phyloP scores from a whole-genome alignment of 2,797 vertebrate species.

The Poecilia gillii region DNA sequence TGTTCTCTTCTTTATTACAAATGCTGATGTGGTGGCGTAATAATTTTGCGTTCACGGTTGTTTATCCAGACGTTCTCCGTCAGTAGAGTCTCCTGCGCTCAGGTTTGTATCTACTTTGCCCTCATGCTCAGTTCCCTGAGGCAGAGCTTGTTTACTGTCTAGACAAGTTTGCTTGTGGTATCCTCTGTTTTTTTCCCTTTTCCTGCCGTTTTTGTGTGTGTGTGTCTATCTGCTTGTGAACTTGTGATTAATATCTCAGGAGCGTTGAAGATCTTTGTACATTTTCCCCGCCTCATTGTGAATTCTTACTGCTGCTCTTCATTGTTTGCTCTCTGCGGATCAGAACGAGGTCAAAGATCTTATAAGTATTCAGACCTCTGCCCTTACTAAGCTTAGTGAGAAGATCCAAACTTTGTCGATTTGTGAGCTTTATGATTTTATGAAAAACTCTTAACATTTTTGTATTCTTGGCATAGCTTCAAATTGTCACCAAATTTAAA shows the following conservation, averaged over 20 bases:
- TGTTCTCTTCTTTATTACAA: not conserved
- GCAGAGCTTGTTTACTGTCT: slow-evolving; percentile 50
- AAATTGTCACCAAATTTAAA: not conserved
- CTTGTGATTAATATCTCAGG: slow-evolving; percentile 23
- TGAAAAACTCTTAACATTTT: not conserved
- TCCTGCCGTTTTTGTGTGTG: slow-evolving; percentile 14
- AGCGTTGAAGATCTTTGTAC: slow-evolving; percentile 22
- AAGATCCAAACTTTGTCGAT: not conserved
- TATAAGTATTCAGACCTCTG: slow-evolving; percentile 44
- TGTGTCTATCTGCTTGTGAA: slow-evolving; percentile 9
- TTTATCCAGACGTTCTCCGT: slow-evolving; percentile 20
- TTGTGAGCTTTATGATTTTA: not conserved
- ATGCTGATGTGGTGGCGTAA: not conserved
- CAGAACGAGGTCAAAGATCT: slow-evolving; percentile 47
- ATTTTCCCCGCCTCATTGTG: slow-evolving; percentile 29
- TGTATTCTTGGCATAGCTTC: not conserved
- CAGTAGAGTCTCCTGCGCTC: slow-evolving; percentile 5
- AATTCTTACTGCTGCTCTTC: slow-evolving; percentile 32
- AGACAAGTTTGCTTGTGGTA: slow-evolving; percentile 32
- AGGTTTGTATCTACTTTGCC: slow-evolving; percentile 28
- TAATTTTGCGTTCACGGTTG: slow-evolving; percentile 3
- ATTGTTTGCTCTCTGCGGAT: slow-evolving; percentile 28
- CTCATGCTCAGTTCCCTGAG: slow-evolving; percentile 37
- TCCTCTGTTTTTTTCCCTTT: slow-evolving; percentile 10
- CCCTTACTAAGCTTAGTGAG: slow-evolving; percentile 17